Percentiles rank a stretch among this genome's conserved stretches.
phyloP scores from a whole-genome alignment of 2,888 invertebrate genomes.

The Cerceris rybyensis region DNA sequence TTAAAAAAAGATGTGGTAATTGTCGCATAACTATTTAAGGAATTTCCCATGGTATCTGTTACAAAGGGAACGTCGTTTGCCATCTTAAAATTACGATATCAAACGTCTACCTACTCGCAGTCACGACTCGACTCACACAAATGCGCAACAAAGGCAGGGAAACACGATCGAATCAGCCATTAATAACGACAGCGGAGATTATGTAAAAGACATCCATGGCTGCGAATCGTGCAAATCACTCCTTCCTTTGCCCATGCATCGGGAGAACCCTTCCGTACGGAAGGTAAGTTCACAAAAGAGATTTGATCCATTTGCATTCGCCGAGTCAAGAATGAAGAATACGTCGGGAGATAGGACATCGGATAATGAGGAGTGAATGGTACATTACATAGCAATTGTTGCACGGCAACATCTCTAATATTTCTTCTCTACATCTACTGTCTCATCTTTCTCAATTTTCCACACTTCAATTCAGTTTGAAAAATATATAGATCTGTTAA shows the following conservation, averaged over 20 bases:
- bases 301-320: conserved; percentile 1
- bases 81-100: neutral
- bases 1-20: no score
- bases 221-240: conserved; percentile 1
- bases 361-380: conserved; percentile 4
- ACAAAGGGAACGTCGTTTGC: no score
- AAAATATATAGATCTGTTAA: no score
- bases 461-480: no score
- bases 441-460: no score
- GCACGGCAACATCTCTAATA: no score
- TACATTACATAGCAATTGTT: neutral
- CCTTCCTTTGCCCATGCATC: neutral
- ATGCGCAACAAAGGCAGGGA: neutral
- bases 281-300: neutral
- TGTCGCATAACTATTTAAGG: no score
- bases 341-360: conserved; percentile 3
- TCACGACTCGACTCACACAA: neutral
- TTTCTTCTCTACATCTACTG: no score
- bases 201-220: neutral
- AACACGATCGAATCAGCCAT: neutral
- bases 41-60: no score
- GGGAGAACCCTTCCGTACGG: neutral
- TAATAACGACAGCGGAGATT: neutral
- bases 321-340: neutral
- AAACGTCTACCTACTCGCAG: neutral